These are phyloP conservation scores for Phylloscopus collybita DNA, from an alignment of 2,797 vertebrate species.

Conservation along the genomic window DNA sequence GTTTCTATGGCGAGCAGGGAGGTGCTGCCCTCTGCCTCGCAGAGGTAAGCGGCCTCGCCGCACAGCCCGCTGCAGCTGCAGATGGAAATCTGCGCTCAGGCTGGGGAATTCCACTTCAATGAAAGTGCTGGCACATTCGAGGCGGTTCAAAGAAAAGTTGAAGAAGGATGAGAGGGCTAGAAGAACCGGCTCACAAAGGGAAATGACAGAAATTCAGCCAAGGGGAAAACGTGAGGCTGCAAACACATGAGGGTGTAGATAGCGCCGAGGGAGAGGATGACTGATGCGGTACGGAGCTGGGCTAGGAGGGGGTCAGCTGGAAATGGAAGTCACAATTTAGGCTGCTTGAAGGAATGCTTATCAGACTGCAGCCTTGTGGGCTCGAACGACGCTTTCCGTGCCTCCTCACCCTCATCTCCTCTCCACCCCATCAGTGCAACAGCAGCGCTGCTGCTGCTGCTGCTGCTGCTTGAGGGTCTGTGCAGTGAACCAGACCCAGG, in stretches of 20 bases:
- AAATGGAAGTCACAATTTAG: conserved; percentile 29
- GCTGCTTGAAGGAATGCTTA: conserved; percentile 11
- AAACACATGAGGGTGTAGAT: conserved; percentile 58
- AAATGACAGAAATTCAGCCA: conserved; percentile 71
- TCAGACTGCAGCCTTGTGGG: background rate
- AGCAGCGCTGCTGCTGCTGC: background rate
- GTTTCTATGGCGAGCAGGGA: conserved; percentile 67
- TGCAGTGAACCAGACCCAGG: conserved; percentile 57
- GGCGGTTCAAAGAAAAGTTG: conserved; percentile 67
- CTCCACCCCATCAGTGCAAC: background rate
- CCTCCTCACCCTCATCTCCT: conserved; percentile 37
- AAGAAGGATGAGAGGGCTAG: conserved; percentile 66
- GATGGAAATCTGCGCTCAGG: conserved; percentile 58
- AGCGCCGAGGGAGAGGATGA: background rate
- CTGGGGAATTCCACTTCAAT: conserved; percentile 71
- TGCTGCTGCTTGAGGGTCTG: background rate
- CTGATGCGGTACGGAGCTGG: background rate
- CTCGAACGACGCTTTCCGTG: background rate
- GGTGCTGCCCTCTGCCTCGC: conserved; percentile 62
- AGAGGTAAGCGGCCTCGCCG: conserved; percentile 1
- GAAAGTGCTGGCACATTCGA: conserved; percentile 66
- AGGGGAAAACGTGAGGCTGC: conserved; percentile 64
- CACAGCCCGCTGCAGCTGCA: conserved; percentile 44
- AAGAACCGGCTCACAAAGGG: conserved; percentile 63
- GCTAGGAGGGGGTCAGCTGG: conserved; percentile 39